Conservation (phyloP, 2,113 vertebrate genomes). For the Galeopterus variegatus region DNA sequence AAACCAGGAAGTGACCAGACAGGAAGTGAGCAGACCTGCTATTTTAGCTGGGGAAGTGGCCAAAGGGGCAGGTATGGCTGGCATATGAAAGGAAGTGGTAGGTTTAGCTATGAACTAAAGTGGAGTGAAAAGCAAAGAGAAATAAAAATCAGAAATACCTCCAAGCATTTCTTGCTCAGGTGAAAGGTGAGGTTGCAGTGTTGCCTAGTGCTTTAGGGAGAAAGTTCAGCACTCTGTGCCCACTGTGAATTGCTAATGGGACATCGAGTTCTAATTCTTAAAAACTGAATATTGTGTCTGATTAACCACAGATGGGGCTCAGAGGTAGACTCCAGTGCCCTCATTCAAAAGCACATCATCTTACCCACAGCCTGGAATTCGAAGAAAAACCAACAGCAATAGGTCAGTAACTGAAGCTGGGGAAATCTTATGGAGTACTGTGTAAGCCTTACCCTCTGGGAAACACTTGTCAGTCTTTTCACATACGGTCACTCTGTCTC, state of each 20-base stretch:
- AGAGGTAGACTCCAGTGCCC: background rate
- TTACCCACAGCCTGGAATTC: background rate
- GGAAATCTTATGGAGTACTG: background rate
- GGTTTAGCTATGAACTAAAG: background rate
- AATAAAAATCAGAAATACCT: background rate
- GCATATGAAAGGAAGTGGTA: background rate
- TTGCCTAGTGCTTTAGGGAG: background rate
- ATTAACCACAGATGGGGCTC: background rate
- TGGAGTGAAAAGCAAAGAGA: background rate
- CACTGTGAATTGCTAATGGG: background rate
- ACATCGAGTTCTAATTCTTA: background rate
- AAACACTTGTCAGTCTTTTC: background rate
- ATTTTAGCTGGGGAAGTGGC: background rate
- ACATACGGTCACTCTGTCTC: background rate
- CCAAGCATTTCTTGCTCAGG: background rate
- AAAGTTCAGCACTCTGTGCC: background rate
- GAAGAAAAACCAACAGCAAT: background rate
- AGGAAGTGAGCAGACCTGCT: background rate
- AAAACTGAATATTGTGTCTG: background rate
- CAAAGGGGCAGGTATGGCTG: background rate
- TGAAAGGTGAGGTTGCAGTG: background rate
- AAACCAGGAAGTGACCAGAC: background rate
- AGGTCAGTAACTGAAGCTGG: background rate
- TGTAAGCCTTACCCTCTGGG: background rate
- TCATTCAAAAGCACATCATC: background rate